Evolutionary conservation across 1,140 invertebrate genomes (phyloP).

Genomic region (Cydia fagiglandana): DNA sequence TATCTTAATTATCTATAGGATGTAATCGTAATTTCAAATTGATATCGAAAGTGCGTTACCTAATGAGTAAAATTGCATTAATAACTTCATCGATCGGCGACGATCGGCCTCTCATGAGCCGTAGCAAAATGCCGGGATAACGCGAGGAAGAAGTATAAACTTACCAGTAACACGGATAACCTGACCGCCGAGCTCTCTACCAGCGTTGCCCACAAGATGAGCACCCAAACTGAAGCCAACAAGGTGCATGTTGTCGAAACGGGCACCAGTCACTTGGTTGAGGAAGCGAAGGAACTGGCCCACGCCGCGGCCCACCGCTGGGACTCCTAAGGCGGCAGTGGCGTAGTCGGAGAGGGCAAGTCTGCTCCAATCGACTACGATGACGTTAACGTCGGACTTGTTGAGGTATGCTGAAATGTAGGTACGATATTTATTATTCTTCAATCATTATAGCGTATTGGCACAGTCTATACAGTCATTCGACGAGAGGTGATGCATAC

Average conservation of each 20-base stretch:
- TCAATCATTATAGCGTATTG: too few relatives aligned
- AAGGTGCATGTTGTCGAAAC: constrained; percentile 84
- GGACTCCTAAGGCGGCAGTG: constrained; percentile 48
- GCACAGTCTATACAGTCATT: too few relatives aligned
- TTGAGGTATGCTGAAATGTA: constrained; percentile 44
- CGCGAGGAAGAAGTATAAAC: too few relatives aligned
- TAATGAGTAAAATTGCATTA: too few relatives aligned
- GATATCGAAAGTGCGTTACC: too few relatives aligned
- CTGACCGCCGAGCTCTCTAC: constrained; percentile 54
- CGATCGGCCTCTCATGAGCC: too few relatives aligned
- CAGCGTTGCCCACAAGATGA: constrained; percentile 92
- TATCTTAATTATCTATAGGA: too few relatives aligned
- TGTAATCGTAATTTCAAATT: too few relatives aligned
- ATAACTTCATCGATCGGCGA: too few relatives aligned
- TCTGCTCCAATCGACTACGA: constrained; percentile 53
- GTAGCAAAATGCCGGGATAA: too few relatives aligned
- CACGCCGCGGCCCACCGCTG: constrained; percentile 58
- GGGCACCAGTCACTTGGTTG: constrained; percentile 43
- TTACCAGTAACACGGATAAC: constrained; percentile 55
- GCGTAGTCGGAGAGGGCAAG: constrained; percentile 47
- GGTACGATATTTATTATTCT: neutral
- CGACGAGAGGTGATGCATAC: too few relatives aligned
- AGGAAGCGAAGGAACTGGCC: constrained; percentile 77
- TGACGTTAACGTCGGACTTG: constrained; percentile 50
- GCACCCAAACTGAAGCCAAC: constrained; percentile 94